These are phyloP conservation scores for Hycleus cichorii DNA, from an alignment of 1,140 invertebrate species.

Conservation along the genomic window DNA sequence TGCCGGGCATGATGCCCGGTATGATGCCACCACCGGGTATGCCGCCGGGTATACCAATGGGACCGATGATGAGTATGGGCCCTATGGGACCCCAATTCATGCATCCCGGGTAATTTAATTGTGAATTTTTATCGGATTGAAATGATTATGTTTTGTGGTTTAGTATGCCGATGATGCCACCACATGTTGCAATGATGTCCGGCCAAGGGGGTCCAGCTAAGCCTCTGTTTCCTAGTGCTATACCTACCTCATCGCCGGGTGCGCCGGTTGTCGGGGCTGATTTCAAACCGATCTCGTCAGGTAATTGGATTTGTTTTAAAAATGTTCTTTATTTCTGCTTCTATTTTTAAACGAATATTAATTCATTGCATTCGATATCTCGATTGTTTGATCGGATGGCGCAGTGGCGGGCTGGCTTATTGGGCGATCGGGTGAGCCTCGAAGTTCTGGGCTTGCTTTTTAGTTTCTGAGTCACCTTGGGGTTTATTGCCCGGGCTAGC, in stretches of 20 bases:
- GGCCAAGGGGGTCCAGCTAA: slow-evolving; percentile 51
- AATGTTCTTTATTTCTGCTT: neutral
- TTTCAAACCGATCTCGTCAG: slow-evolving; percentile 54
- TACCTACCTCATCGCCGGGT: slow-evolving; percentile 55
- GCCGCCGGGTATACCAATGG: slow-evolving; percentile 49
- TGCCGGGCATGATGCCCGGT: slow-evolving; percentile 48
- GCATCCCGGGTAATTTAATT: slow-evolving; percentile 52
- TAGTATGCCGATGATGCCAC: slow-evolving; percentile 52
- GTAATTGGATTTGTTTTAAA: slow-evolving; percentile 29
- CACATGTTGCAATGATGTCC: slow-evolving; percentile 52
- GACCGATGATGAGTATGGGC: slow-evolving; percentile 66
- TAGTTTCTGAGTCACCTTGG: too few relatives aligned
- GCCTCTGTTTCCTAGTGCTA: slow-evolving; percentile 71
- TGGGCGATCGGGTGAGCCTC: too few relatives aligned
- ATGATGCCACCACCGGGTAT: slow-evolving; percentile 54
- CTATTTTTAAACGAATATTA: too few relatives aligned
- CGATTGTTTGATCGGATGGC: too few relatives aligned
- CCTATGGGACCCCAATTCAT: slow-evolving; percentile 61
- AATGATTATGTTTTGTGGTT: slow-evolving; percentile 20
- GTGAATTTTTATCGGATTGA: neutral
- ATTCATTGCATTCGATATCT: too few relatives aligned
- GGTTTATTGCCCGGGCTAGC: too few relatives aligned
- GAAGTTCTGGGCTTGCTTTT: too few relatives aligned
- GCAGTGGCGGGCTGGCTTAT: too few relatives aligned
- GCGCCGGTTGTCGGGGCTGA: slow-evolving; percentile 53